Conservation (phyloP, 2,888 invertebrate genomes). For the Amblyteles armatorius region DNA sequence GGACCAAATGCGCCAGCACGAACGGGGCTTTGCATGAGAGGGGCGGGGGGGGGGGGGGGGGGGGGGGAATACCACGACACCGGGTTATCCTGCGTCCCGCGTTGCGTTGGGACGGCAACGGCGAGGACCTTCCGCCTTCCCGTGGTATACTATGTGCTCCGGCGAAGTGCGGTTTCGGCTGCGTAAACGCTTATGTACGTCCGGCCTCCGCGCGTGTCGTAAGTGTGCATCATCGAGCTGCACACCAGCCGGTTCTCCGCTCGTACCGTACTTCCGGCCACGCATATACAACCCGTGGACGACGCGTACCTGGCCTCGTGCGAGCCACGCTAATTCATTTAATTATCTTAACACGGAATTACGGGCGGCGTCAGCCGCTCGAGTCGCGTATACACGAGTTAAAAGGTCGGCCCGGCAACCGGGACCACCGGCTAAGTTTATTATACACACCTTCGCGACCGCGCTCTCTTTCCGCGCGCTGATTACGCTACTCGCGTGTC, state of each 20-base stretch:
- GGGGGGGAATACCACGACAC: slow-evolving; percentile 38
- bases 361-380: slow-evolving; percentile 70
- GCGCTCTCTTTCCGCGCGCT: background rate
- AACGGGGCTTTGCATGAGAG: slow-evolving; percentile 61
- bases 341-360: slow-evolving; percentile 80
- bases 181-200: slow-evolving; percentile 59
- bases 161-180: slow-evolving; percentile 63
- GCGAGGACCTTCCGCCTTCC: slow-evolving; percentile 43
- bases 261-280: slow-evolving; percentile 7
- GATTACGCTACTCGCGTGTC: background rate
- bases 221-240: slow-evolving; percentile 51
- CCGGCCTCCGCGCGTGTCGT: slow-evolving; percentile 37
- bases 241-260: background rate
- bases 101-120: slow-evolving; percentile 39
- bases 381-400: slow-evolving; percentile 54
- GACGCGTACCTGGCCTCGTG: slow-evolving; percentile 24
- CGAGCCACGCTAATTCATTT: slow-evolving; percentile 76
- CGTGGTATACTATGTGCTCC: slow-evolving; percentile 60
- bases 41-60: background rate
- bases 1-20: slow-evolving; percentile 68
- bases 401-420: slow-evolving; percentile 39
- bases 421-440: slow-evolving; percentile 11
- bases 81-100: background rate
- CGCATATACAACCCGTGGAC: slow-evolving; percentile 12
- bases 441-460: slow-evolving; percentile 3